These are phyloP conservation scores for Anisognathus igniventris DNA, from an alignment of 2,797 vertebrate genomes.

Conservation along the genomic window DNA sequence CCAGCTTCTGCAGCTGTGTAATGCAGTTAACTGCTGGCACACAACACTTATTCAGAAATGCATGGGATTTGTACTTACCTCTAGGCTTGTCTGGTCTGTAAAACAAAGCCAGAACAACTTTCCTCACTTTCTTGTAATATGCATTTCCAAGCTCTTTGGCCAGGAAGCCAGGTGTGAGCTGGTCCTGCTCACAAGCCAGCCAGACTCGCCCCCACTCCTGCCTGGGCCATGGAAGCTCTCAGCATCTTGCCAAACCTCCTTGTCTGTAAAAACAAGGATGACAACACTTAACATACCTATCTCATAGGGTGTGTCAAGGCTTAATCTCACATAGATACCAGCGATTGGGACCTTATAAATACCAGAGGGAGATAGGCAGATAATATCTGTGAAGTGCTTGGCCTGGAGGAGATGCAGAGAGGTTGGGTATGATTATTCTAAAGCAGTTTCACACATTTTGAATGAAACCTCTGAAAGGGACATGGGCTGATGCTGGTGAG, in stretches of 20 bases:
- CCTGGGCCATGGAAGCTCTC: neutral
- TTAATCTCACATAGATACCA: conserved; percentile 54
- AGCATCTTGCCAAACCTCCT: conserved; percentile 33
- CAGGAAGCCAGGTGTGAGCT: neutral
- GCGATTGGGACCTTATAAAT: conserved; percentile 46
- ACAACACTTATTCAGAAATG: neutral
- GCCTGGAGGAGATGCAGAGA: conserved; percentile 35
- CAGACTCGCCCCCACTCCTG: neutral
- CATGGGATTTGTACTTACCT: neutral
- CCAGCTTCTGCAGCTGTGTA: neutral
- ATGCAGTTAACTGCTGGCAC: neutral
- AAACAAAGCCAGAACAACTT: neutral
- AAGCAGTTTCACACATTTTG: conserved; percentile 38
- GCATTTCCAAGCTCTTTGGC: neutral
- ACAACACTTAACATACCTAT: conserved; percentile 61
- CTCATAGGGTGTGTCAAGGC: conserved; percentile 42
- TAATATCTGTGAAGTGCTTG: conserved; percentile 51
- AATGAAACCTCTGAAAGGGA: neutral
- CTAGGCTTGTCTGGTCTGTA: neutral
- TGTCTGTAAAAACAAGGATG: conserved; percentile 51
- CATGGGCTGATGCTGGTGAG: neutral
- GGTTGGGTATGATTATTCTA: neutral
- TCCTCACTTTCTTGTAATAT: neutral
- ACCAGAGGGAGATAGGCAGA: conserved; percentile 44
- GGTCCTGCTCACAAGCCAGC: neutral